Conservation (phyloP, 2,888 invertebrate genomes). For the Scaeva pyrastri region DNA sequence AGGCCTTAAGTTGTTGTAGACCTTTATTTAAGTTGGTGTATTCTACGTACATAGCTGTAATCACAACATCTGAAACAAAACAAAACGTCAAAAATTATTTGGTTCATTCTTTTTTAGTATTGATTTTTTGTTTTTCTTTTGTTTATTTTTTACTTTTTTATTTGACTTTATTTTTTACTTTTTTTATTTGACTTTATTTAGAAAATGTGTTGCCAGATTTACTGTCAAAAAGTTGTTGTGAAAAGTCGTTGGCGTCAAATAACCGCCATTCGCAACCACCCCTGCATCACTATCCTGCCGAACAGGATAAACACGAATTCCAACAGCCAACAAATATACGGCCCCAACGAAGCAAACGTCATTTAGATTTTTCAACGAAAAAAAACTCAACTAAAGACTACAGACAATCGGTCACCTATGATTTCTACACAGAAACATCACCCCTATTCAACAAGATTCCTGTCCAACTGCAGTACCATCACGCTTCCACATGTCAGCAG, state of each 20-base stretch:
- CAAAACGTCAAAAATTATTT: slow-evolving; percentile 9
- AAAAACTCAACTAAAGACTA: slow-evolving; percentile 17
- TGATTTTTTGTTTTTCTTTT: slow-evolving; percentile 27
- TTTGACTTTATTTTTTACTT: slow-evolving; percentile 66
- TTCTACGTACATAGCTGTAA: too few relatives aligned
- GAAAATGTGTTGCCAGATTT: slow-evolving; percentile 77
- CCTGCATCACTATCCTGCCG: slow-evolving; percentile 42
- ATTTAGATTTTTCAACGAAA: slow-evolving; percentile 51
- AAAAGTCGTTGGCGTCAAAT: slow-evolving; percentile 52
- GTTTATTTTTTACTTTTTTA: slow-evolving; percentile 48
- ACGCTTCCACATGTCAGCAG: slow-evolving; percentile 56
- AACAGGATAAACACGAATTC: slow-evolving; percentile 48
- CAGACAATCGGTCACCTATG: slow-evolving; percentile 38
- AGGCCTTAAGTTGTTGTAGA: too few relatives aligned
- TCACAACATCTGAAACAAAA: too few relatives aligned
- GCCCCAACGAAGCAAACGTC: slow-evolving; percentile 53
- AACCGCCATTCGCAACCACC: slow-evolving; percentile 49
- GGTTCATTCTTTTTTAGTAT: slow-evolving; percentile 6
- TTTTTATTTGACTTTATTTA: slow-evolving; percentile 76
- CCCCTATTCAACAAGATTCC: slow-evolving; percentile 67
- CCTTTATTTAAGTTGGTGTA: too few relatives aligned
- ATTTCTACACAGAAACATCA: slow-evolving; percentile 59
- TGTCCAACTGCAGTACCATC: slow-evolving; percentile 60
- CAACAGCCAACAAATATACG: slow-evolving; percentile 44
- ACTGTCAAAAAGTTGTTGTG: slow-evolving; percentile 71